Evolutionary conservation across 2,797 vertebrate genomes (phyloP), one percentile per base, ranked within the genome.

Genomic region (Enteromius anoplus): DNA sequence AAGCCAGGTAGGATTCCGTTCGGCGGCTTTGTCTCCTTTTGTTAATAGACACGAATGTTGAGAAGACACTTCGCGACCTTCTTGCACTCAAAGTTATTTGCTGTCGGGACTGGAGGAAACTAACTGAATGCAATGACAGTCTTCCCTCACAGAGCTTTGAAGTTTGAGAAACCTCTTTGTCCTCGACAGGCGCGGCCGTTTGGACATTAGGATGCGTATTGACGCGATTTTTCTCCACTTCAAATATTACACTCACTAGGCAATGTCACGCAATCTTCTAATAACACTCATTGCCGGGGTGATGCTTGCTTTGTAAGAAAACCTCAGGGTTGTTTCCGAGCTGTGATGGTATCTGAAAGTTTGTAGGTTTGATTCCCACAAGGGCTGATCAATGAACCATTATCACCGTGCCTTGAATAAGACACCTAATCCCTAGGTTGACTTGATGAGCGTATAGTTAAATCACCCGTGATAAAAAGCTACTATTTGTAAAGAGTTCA

Each of bases 41-140:
- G 51, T 37, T 21, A 29, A 75, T 26, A 6, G 19, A 34, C 47
- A 29, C 26, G 40, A 26, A 19, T 70, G 64, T 68, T 34, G 49
- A 21, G 4, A 34, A 78, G 42, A 64, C 53, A 53, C 66, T 58
- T 69, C 21, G 29, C 66, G 65, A 78, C 75, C 81, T 75, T 82
- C 53, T 51, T 42, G 53, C n/a, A 68, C 75, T 23, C 75, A 17
- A 70, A 78, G 81, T 76, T 82, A 23, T 65, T 60, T 51, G 40
- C 73, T 58, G 82, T 60, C 42, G 64, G 68, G 60, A 55, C 76
- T 5, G 62, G 55, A 53, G 21, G 53, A 70, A 70, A 34, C 32
- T 8, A 29, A 55, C 37, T 9, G 37, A 15, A 62, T 23, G 62
- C 40, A 45, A 15, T 34, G 68, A 9, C 17, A 72, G 37, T 17